These are phyloP conservation scores for Sebastes dallii DNA, from an alignment of 2,797 vertebrate species.

Conservation along the genomic window DNA sequence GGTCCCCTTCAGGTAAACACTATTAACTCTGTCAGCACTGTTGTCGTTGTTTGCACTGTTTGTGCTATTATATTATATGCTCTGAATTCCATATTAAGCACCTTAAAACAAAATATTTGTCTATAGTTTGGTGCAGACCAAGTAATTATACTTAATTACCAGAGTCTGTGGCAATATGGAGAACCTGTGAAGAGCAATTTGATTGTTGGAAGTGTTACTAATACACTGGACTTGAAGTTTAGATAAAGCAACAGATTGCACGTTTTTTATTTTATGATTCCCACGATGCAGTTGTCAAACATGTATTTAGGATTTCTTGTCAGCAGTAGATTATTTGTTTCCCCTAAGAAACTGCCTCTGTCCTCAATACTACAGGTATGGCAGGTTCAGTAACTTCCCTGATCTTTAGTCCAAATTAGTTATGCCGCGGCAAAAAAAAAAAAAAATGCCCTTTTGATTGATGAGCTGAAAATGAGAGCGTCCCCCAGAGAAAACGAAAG, in stretches of 20 bases:
- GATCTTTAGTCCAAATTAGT: constrained; percentile 14
- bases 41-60: no score
- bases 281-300: not conserved
- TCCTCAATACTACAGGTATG: not conserved
- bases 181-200: not conserved
- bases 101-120: not conserved
- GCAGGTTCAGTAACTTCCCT: not conserved
- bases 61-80: no score
- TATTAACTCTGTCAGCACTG: no score
- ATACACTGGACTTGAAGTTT: not conserved
- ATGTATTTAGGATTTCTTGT: not conserved
- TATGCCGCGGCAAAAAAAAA: not conserved
- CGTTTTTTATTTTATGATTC: not conserved
- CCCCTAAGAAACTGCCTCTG: not conserved
- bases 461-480: constrained; percentile 49
- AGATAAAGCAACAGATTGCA: not conserved
- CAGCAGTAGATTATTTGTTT: not conserved
- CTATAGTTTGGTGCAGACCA: not conserved
- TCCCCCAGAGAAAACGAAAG: constrained; percentile 49
- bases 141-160: not conserved
- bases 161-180: not conserved
- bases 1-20: no score
- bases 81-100: no score
- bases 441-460: constrained; percentile 9
- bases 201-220: not conserved